Conservation (phyloP, 2,888 invertebrate species). For the Scrobipalpa atriplicella region DNA sequence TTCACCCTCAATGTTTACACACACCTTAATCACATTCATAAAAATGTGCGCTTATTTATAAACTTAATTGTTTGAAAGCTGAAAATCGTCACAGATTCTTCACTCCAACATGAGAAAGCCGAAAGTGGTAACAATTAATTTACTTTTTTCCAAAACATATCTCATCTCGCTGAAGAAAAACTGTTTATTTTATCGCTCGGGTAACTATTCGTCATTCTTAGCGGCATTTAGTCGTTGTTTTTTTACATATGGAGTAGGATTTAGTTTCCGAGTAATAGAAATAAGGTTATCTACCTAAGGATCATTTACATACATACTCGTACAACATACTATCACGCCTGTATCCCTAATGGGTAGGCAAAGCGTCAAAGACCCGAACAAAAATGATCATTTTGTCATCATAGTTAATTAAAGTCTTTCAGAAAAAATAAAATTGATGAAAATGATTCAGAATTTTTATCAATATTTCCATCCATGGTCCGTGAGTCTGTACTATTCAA, state of each 20-base stretch:
- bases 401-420: too few species aligned
- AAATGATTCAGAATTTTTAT: too few species aligned
- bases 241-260: background rate
- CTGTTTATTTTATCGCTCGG: background rate
- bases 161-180: background rate
- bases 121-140: slow-evolving; percentile 4
- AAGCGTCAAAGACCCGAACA: too few species aligned
- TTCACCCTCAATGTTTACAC: background rate
- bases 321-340: too few species aligned
- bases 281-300: too few species aligned
- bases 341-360: too few species aligned
- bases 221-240: background rate
- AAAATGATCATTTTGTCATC: too few species aligned
- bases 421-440: too few species aligned
- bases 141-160: background rate
- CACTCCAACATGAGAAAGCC: background rate
- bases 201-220: background rate
- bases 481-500: too few species aligned
- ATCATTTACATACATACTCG: too few species aligned
- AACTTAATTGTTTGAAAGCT: slow-evolving; percentile 7
- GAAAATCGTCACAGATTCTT: background rate
- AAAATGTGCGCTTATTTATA: background rate
- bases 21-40: background rate
- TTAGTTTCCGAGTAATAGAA: too few species aligned
- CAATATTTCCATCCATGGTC: too few species aligned